Percentiles rank a stretch among this genome's conserved stretches.
Evolutionary conservation across 2,113 vertebrate genomes (phyloP).

Genomic region (Periophthalmus modestus): DNA sequence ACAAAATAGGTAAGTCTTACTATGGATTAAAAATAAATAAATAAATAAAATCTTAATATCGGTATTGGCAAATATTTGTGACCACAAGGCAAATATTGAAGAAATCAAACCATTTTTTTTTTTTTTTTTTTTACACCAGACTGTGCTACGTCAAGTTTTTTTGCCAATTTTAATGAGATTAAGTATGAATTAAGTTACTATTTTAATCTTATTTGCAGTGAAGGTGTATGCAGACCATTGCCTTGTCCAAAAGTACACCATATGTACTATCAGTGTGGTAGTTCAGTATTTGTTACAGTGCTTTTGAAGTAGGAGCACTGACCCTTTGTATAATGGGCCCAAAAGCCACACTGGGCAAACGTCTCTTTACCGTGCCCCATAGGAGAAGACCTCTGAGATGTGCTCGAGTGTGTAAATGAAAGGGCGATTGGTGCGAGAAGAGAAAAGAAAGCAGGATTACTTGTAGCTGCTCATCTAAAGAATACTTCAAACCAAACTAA

Average conservation of each 20-base stretch:
- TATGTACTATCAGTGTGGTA: background rate
- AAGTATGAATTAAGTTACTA: background rate
- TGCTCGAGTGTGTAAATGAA: conserved; percentile 54
- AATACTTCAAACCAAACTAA: conserved; percentile 47
- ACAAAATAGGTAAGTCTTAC: no score
- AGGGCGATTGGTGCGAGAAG: conserved; percentile 28
- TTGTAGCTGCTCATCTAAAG: conserved; percentile 61
- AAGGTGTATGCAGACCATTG: background rate
- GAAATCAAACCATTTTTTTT: no score
- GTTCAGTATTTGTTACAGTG: conserved; percentile 35
- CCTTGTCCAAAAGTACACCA: background rate
- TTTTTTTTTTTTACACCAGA: no score
- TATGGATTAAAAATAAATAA: no score
- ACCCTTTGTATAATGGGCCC: conserved; percentile 38
- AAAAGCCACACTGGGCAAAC: conserved; percentile 37
- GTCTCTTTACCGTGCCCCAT: conserved; percentile 41
- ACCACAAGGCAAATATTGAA: no score
- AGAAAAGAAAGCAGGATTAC: conserved; percentile 47
- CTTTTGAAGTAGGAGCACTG: conserved; percentile 25
- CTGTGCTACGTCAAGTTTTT: no score
- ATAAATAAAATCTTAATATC: no score
- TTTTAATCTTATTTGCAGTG: background rate
- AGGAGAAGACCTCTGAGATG: conserved; percentile 61
- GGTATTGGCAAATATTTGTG: no score
- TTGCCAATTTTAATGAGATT: background rate